These are phyloP conservation scores for Hypanus sabinus DNA, from an alignment of 2,113 vertebrate genomes.

Conservation along the genomic window DNA sequence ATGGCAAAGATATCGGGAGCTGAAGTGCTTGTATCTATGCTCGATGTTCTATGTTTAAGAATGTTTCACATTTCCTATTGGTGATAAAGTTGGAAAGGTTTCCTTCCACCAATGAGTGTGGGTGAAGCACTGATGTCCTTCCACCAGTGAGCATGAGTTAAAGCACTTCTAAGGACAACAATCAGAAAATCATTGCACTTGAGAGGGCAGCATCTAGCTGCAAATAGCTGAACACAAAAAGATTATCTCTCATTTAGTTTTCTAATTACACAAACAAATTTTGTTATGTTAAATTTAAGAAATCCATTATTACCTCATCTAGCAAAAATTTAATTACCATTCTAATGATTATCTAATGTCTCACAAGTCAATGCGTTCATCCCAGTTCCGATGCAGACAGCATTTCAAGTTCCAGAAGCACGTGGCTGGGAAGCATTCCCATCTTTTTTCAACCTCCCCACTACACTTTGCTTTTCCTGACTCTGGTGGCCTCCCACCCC, in stretches of 20 bases:
- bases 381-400: neutral
- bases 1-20: no score
- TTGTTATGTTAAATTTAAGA: neutral
- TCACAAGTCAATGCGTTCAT: neutral
- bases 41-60: no score
- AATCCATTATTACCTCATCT: neutral
- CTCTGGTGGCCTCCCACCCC: no score
- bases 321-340: neutral
- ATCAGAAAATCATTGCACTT: neutral
- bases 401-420: neutral
- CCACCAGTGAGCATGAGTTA: neutral
- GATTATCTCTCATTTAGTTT: neutral
- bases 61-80: neutral
- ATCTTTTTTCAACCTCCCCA: no score
- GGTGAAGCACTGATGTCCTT: neutral
- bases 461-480: no score
- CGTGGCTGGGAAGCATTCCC: no score
- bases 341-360: neutral
- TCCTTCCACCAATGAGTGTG: neutral
- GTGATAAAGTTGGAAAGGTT: neutral
- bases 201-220: neutral
- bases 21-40: no score
- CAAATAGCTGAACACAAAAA: neutral
- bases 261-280: constrained; percentile 1
- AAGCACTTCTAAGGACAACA: neutral